A percentile compares a stretch with the other conserved stretches of the same genome.
Conservation (phyloP, 2,797 vertebrate species). For the Ctenosaura bakeri region DNA sequence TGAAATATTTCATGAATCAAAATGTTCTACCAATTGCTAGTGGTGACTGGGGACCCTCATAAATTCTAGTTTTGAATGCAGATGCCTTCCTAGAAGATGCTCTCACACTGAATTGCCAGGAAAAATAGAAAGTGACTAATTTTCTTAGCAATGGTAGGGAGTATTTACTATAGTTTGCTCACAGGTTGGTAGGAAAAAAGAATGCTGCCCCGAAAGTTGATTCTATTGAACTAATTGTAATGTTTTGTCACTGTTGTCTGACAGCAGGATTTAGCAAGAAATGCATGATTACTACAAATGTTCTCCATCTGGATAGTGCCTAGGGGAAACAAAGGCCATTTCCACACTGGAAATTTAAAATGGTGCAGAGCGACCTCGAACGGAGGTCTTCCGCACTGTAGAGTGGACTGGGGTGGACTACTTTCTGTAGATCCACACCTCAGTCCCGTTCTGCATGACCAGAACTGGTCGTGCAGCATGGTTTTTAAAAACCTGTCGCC, state of each 20-base stretch:
- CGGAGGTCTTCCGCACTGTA: too few relatives aligned
- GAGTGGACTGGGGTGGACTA: too few relatives aligned
- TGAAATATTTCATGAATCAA: background rate
- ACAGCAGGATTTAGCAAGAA: background rate
- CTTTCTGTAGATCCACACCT: too few relatives aligned
- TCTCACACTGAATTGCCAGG: constrained; percentile 47
- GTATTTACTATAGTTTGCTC: constrained; percentile 50
- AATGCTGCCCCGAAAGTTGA: constrained; percentile 37
- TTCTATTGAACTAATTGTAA: constrained; percentile 37
- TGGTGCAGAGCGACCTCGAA: too few relatives aligned
- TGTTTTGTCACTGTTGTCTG: constrained; percentile 9
- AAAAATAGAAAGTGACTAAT: constrained; percentile 41
- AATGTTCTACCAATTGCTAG: background rate
- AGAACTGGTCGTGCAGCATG: too few relatives aligned
- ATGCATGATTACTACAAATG: constrained; percentile 10
- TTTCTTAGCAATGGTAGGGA: constrained; percentile 7
- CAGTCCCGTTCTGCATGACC: too few relatives aligned
- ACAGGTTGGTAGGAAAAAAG: background rate
- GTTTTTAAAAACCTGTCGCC: too few relatives aligned
- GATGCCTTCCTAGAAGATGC: constrained; percentile 48
- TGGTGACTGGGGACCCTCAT: background rate
- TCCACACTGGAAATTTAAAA: too few relatives aligned
- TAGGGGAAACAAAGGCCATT: background rate
- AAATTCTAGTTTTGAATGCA: constrained; percentile 11
- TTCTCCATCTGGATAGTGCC: background rate